Conservation (phyloP, 2,888 invertebrate species). For the Diaperis boleti region DNA sequence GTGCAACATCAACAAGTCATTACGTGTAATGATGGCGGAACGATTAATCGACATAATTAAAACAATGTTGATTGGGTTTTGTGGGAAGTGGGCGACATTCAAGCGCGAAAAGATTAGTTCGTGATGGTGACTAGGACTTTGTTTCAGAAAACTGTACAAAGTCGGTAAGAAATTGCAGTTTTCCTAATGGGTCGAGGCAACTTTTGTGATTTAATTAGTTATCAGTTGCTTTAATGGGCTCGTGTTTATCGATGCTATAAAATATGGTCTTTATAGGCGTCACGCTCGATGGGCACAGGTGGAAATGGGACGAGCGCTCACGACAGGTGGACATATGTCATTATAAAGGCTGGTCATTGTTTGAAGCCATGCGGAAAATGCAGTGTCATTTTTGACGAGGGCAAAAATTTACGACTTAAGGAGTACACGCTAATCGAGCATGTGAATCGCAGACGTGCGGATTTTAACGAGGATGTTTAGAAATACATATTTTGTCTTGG, state of each 20-base stretch:
- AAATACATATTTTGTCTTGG: no score
- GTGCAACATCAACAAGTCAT: conserved; percentile 13
- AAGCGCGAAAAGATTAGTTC: conserved; percentile 5
- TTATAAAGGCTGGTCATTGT: neutral
- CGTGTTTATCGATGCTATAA: conserved; percentile 17
- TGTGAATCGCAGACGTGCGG: no score
- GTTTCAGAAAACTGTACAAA: neutral
- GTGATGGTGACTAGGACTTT: neutral
- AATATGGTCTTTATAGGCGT: conserved; percentile 19
- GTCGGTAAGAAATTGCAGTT: neutral
- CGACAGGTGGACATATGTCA: neutral
- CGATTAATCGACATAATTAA: conserved; percentile 11
- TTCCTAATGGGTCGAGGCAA: neutral
- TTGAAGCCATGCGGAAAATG: neutral
- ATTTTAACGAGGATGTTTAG: no score
- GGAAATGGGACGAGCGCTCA: conserved; percentile 5
- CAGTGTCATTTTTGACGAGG: neutral
- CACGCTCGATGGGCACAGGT: conserved; percentile 21
- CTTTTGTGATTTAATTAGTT: conserved; percentile 17
- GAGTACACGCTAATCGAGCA: no score
- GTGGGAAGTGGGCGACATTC: conserved; percentile 11
- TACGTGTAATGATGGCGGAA: conserved; percentile 19
- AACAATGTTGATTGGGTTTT: conserved; percentile 1
- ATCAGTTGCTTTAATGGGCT: conserved; percentile 13
- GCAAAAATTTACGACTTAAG: no score